Percentiles rank a stretch among this genome's conserved stretches.
phyloP scores from a whole-genome alignment of 2,888 invertebrate genomes.

The Tenthredo livida region DNA sequence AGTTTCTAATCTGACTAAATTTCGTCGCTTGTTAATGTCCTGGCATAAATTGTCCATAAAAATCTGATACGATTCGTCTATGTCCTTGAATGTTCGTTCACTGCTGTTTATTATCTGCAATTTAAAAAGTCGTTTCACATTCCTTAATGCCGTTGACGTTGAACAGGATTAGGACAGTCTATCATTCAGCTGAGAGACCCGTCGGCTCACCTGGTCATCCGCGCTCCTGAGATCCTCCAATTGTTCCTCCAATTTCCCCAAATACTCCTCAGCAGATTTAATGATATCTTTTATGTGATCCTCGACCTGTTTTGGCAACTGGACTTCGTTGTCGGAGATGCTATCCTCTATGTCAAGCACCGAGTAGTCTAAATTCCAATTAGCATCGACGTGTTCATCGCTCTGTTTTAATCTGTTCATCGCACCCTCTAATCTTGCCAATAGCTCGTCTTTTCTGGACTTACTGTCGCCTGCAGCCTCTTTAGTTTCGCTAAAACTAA shows the following conservation, averaged over 20 bases:
- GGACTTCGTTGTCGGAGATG: slow-evolving; percentile 43
- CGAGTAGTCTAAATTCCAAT: slow-evolving; percentile 56
- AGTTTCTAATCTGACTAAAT: slow-evolving; percentile 64
- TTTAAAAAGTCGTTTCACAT: neutral
- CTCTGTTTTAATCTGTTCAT: slow-evolving; percentile 61
- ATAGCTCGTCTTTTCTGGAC: slow-evolving; percentile 58
- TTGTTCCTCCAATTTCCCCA: slow-evolving; percentile 64
- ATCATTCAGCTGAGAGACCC: neutral
- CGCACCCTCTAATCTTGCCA: slow-evolving; percentile 57
- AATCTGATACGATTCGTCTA: slow-evolving; percentile 64
- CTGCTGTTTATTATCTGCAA: slow-evolving; percentile 63
- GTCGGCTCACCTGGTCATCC: slow-evolving; percentile 62
- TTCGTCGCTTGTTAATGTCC: slow-evolving; percentile 64
- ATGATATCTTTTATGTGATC: slow-evolving; percentile 63
- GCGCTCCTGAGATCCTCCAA: slow-evolving; percentile 64
- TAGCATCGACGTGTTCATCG: slow-evolving; percentile 58
- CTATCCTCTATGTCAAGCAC: slow-evolving; percentile 53
- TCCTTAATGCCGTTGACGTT: neutral
- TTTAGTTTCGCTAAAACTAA: slow-evolving; percentile 9
- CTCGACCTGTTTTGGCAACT: slow-evolving; percentile 60
- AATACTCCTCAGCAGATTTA: slow-evolving; percentile 64
- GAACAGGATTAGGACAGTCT: neutral
- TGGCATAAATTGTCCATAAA: slow-evolving; percentile 62
- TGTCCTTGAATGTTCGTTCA: slow-evolving; percentile 61
- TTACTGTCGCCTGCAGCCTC: slow-evolving; percentile 52